phyloP scores from a whole-genome alignment of 2,113 vertebrate species.

The Rallus limicola region DNA sequence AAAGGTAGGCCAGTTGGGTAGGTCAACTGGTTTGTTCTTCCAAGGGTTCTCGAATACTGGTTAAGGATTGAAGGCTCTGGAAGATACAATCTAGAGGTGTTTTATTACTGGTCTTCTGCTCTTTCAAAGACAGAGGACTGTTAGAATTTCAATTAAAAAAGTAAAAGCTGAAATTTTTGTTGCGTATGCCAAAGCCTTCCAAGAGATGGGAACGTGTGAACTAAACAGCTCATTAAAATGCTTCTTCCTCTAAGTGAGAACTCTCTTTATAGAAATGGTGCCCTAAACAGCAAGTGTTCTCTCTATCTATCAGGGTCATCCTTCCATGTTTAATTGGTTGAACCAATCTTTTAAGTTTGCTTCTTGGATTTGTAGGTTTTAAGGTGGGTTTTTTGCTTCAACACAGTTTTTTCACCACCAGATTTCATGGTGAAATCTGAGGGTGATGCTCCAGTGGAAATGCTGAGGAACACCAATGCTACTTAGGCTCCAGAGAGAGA shows the following conservation, averaged over 20 bases:
- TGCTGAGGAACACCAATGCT: background rate
- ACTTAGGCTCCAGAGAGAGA: background rate
- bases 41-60: background rate
- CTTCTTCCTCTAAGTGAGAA: slow-evolving; percentile 17
- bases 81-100: background rate
- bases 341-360: background rate
- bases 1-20: background rate
- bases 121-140: background rate
- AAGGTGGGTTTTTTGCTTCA: background rate
- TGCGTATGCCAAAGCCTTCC: background rate
- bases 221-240: slow-evolving; percentile 53
- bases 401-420: background rate
- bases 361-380: background rate
- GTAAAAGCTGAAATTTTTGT: slow-evolving; percentile 20
- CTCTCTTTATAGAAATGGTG: slow-evolving; percentile 27
- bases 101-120: background rate
- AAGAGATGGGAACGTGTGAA: slow-evolving; percentile 42
- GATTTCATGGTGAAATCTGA: background rate
- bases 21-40: background rate
- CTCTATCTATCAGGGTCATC: background rate
- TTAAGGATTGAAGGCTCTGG: background rate
- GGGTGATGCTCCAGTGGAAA: background rate
- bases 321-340: background rate
- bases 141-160: background rate
- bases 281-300: slow-evolving; percentile 21